Conservation (phyloP, 2,797 vertebrate species). For the Onychomys leucogaster region DNA sequence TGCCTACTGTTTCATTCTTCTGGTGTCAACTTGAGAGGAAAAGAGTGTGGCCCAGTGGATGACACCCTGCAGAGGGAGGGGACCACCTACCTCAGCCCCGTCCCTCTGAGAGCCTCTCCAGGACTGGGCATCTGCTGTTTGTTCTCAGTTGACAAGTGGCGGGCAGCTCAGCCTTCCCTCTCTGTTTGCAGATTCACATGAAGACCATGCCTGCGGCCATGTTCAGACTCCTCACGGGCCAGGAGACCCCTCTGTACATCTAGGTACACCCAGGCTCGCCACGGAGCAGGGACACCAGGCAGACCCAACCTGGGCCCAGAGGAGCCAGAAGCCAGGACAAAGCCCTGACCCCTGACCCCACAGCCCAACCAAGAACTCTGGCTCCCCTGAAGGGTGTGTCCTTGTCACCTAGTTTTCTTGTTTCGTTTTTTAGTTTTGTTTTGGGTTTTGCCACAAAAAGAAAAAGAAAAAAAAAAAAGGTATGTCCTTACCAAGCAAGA, state of each 20-base stretch:
- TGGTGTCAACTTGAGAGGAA: background rate
- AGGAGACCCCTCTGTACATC: slow-evolving; percentile 99
- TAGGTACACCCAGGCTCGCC: slow-evolving; percentile 83
- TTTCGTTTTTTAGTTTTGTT: slow-evolving; percentile 74
- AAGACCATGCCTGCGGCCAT: slow-evolving; percentile 99
- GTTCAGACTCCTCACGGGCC: slow-evolving; percentile 98
- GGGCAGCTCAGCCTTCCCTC: slow-evolving; percentile 19
- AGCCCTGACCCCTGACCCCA: slow-evolving; percentile 60
- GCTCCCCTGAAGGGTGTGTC: slow-evolving; percentile 75
- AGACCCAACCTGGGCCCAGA: slow-evolving; percentile 61
- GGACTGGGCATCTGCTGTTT: background rate
- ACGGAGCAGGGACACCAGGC: background rate
- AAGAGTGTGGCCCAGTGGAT: background rate
- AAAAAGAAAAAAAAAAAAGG: slow-evolving; percentile 78
- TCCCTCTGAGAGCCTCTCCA: background rate
- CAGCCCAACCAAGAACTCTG: slow-evolving; percentile 31
- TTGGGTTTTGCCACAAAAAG: slow-evolving; percentile 77
- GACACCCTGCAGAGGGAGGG: background rate
- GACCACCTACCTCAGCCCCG: rapidly evolving
- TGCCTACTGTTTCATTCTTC: background rate
- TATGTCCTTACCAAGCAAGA: slow-evolving; percentile 80
- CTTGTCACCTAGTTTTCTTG: slow-evolving; percentile 69
- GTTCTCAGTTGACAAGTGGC: background rate
- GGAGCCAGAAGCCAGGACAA: slow-evolving; percentile 75
- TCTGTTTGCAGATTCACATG: slow-evolving; percentile 96